Evolutionary conservation across 2,797 vertebrate species (phyloP), one percentile per base, ranked within the genome.

Genomic region (Falco peregrinus): DNA sequence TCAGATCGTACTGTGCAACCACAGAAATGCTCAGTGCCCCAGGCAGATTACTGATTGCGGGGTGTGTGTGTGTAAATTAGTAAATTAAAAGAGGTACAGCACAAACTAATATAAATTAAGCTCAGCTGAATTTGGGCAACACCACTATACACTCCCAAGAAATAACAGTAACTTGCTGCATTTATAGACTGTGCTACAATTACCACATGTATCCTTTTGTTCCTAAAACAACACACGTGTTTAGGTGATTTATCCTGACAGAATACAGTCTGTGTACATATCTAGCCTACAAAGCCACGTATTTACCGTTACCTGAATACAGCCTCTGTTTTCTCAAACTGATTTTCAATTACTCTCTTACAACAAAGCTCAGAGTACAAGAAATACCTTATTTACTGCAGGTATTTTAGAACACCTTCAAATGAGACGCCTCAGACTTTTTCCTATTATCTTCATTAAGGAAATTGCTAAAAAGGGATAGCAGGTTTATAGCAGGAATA

Each of bases 191-290:
- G 2, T 53, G 64, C 51, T 70, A 45, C 41, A 70, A 22, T 6
- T 74, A 21, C 61, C 57, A 57, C 0, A 0, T 5, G 9, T 51
- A 67, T 25, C 24, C 35, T 89, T 80, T 22, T 50, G 60, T 19
- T 81, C 53, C 48, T 64, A 51, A 84, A 81, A 31, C 37, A 88
- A 43, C 15, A 9, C 1, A 17, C 0, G 0, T 4, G 1, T 81
- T 89, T 35, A 54, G 70, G 67, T 1, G 3, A 79, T 57, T 22
- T 75, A 89, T 29, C 29, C 37, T 14, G n/a, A 79, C 16, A 41
- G 50, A 82, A 65, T 12, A 77, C 15, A 45, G 29, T 4, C 41
- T 84, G 24, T 50, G 24, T 43, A 75, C 16, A 9, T 1, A 73
- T 7, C n/a, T n/a, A 73, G 17, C 45, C 56, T 59, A 67, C 47